phyloP scores from a whole-genome alignment of 2,113 vertebrate genomes.

The Natator depressus region DNA sequence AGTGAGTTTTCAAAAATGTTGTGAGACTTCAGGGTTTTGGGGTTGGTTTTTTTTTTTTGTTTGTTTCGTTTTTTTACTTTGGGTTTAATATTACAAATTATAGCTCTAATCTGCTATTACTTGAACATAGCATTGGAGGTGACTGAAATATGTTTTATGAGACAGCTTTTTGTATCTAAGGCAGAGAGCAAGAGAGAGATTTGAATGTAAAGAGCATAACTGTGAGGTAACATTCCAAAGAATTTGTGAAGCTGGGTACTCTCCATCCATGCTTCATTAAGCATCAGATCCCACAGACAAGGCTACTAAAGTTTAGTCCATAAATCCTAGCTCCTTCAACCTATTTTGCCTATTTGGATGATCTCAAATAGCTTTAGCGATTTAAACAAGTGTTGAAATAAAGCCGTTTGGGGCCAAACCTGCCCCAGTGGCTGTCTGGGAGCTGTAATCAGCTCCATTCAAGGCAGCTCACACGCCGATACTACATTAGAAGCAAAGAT shows the following conservation, averaged over 20 bases:
- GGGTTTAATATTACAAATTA: neutral
- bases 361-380: neutral
- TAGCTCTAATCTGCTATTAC: neutral
- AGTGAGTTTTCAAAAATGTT: neutral
- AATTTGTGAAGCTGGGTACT: neutral
- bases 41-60: neutral
- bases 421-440: neutral
- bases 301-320: neutral
- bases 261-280: neutral
- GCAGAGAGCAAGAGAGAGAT: neutral
- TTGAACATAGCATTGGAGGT: accelerated
- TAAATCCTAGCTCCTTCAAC: neutral
- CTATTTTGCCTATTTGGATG: neutral
- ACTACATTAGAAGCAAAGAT: neutral
- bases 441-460: neutral
- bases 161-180: neutral
- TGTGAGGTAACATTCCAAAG: neutral
- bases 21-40: neutral
- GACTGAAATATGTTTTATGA: neutral
- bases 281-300: neutral
- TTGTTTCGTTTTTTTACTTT: conserved; percentile 19
- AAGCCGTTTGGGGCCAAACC: neutral
- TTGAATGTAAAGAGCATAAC: neutral
- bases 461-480: neutral
- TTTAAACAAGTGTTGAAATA: neutral